A percentile compares a stretch with the other conserved stretches of the same genome.
phyloP scores from a whole-genome alignment of 1,140 invertebrate genomes.

The Leptinotarsa defecta region DNA sequence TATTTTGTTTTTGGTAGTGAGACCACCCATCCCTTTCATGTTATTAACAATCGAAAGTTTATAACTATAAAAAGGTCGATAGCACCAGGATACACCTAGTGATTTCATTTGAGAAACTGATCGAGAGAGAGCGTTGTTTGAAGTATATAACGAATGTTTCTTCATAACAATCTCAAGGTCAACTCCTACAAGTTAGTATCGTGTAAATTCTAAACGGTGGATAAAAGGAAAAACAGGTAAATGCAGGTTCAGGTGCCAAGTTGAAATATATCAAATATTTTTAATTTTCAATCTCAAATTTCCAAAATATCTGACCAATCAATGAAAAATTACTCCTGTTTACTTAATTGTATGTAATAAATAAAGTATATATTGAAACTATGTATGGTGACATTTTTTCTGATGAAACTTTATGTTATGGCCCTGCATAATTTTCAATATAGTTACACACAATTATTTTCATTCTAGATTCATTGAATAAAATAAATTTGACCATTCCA shows the following conservation, averaged over 20 bases:
- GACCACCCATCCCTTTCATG: not conserved
- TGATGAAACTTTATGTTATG: not conserved
- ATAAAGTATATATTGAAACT: not conserved
- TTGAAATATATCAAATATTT: not conserved
- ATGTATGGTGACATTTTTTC: not conserved
- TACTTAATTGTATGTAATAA: not conserved
- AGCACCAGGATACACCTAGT: not conserved
- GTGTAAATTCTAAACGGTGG: not conserved
- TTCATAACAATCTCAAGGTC: not conserved
- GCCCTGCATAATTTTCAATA: too few relatives aligned
- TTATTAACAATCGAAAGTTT: not conserved
- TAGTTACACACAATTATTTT: too few relatives aligned
- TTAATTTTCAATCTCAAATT: not conserved
- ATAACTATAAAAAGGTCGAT: not conserved
- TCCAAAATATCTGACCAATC: not conserved
- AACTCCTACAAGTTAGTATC: not conserved
- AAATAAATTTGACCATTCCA: too few relatives aligned
- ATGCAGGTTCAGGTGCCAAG: not conserved
- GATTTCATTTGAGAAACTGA: not conserved
- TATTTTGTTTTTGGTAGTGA: not conserved
- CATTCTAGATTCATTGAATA: too few relatives aligned
- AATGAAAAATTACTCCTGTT: not conserved
- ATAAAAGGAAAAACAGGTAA: not conserved
- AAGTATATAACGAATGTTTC: not conserved
- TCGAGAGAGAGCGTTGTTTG: not conserved